Base-by-base conservation (phyloP, 2,797 vertebrate genomes). In the Buphagus erythrorhynchus region DNA sequence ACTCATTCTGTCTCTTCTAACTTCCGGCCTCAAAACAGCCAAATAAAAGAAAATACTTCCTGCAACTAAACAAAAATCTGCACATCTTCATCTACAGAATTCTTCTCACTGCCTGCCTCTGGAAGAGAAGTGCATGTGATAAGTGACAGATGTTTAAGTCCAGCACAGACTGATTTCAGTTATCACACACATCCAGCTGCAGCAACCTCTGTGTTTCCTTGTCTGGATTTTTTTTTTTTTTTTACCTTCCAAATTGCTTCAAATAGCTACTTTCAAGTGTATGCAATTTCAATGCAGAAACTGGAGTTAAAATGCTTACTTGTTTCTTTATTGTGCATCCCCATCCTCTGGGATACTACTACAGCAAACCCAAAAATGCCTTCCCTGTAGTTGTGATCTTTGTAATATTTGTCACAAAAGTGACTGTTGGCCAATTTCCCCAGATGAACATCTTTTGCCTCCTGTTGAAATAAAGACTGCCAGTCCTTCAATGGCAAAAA, bases 11-110 rank as follows among this genome's bases (percentile, higher is more conserved):
- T 31, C 57, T 61, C 68, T 75, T 77, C 46, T 58, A 24, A 80
- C 89, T 93, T 74, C 61, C 86, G 52, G 52, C 66, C 73, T 91
- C 88, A 75, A 58, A 85, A 49, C 29, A 84, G 46, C 4, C 33
- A 78, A 95, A 63, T 52, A 45, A 90, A 33, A 72, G 10, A 59
- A 79, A 82, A 11, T 15, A n/a, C 22, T 86, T 54, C 57, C 42
- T 2, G 3, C 33, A 40, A 55, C 10, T 11, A 31, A 66, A 59
- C 31, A 9, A 49, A 77, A 58, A 14, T 9, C 4, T 36, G 5
- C 43, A n/a, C n/a, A 59, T 29, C 40, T 86, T 77, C 38, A 51
- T 4, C 43, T 73, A 25, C 24, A 68, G 45, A 55, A 29, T 57
- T 71, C 24, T 59, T 19, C 31, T 45, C 40, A 4, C 36, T 62